A percentile compares a stretch with the other conserved stretches of the same genome.
phyloP scores from a whole-genome alignment of 2,113 vertebrate species.

The Bubo scandiacus region DNA sequence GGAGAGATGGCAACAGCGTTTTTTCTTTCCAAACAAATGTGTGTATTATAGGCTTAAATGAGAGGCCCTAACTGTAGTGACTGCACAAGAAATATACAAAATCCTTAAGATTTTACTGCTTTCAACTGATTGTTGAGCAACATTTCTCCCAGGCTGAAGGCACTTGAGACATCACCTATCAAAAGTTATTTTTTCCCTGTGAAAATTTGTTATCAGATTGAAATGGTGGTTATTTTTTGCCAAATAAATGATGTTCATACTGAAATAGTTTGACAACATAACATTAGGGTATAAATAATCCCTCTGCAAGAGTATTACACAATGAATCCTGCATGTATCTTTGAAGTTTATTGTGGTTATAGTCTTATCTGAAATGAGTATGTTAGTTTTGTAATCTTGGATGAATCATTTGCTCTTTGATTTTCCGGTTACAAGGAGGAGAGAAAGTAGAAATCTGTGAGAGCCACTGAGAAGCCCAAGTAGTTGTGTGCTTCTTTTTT shows the following conservation, averaged over 20 bases:
- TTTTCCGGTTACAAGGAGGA: neutral
- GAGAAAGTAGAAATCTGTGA: neutral
- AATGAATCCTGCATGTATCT: neutral
- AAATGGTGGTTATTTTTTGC: neutral
- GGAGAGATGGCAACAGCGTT: neutral
- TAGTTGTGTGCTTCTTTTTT: too few species aligned
- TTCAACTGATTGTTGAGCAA: neutral
- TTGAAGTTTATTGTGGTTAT: neutral
- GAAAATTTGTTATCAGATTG: neutral
- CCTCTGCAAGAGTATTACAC: neutral
- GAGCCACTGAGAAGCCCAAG: neutral
- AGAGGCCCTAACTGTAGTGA: neutral
- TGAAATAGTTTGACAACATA: neutral
- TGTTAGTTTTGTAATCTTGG: neutral
- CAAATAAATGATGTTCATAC: neutral
- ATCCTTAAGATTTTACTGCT: neutral
- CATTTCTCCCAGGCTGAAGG: neutral
- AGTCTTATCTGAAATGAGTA: neutral
- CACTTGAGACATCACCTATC: neutral
- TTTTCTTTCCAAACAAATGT: neutral
- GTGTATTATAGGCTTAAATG: neutral
- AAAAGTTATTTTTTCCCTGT: neutral
- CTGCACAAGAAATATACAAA: neutral
- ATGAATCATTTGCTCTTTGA: neutral
- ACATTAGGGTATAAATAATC: neutral